Conservation (phyloP, 35 echinoderm and acorn worm genomes). For the Anneissia japonica region DNA sequence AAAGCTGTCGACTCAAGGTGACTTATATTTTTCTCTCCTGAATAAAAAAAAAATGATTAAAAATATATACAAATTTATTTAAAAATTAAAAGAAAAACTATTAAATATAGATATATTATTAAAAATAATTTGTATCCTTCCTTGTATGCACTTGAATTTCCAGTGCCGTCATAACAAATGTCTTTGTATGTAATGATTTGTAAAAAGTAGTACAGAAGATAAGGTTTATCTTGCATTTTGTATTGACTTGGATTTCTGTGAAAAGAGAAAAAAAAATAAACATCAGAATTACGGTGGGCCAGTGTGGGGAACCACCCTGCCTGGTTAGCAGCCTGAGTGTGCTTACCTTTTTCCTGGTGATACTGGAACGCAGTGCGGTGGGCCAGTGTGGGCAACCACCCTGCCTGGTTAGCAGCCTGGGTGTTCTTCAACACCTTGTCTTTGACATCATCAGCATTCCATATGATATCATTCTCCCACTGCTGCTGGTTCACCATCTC, state of each 20-base stretch:
- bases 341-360: conserved; percentile 62
- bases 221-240: no score
- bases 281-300: no score
- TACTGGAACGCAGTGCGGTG: conserved; percentile 70
- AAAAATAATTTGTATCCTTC: no score
- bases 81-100: no score
- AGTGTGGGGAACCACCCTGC: conserved; percentile 90
- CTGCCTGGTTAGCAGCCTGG: conserved; percentile 48
- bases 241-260: no score
- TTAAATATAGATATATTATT: no score
- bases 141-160: no score
- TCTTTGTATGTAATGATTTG: no score
- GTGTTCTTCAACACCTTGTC: conserved; percentile 63
- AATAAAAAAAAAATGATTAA: neutral
- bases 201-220: no score
- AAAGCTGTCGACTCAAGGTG: neutral
- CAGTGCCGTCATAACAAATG: no score
- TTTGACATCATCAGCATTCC: conserved; percentile 94
- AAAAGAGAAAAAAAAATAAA: no score
- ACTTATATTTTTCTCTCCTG: neutral
- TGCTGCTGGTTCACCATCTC: conserved; percentile 85
- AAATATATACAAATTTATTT: no score
- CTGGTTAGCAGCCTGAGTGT: conserved; percentile 31
- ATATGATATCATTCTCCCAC: conserved; percentile 90
- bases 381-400: conserved; percentile 81